These are phyloP conservation scores for Drosophila aldrichi DNA, from an alignment of 2,888 invertebrate genomes.

Conservation along the genomic window DNA sequence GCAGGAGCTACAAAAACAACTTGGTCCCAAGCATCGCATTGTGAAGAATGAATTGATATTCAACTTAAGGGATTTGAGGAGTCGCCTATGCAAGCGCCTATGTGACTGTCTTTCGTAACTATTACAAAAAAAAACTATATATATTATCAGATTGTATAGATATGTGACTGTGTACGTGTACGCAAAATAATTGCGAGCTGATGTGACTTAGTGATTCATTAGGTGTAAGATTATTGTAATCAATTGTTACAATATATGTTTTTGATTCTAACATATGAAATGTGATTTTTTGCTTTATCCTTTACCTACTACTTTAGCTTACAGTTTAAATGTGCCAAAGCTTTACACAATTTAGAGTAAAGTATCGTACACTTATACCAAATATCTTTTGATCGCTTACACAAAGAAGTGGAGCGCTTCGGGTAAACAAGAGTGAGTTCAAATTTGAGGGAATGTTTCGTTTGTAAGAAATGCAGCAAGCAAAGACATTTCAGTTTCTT, in stretches of 20 bases:
- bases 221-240: background rate
- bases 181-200: background rate
- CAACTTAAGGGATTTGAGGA: conserved; percentile 45
- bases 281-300: background rate
- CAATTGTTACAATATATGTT: background rate
- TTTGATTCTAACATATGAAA: background rate
- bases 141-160: background rate
- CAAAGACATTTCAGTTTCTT: background rate
- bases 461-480: too few species aligned
- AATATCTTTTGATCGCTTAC: too few species aligned
- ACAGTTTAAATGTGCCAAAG: too few species aligned
- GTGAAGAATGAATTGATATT: conserved; percentile 31
- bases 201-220: conserved; percentile 1
- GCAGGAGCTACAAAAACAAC: conserved; percentile 44
- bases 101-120: conserved; percentile 41
- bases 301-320: too few species aligned
- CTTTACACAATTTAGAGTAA: too few species aligned
- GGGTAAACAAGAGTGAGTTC: too few species aligned
- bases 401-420: too few species aligned
- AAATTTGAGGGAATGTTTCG: too few species aligned
- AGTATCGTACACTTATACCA: too few species aligned
- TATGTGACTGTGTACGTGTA: background rate
- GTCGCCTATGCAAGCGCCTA: conserved; percentile 49
- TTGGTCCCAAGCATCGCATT: conserved; percentile 36
- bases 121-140: background rate